Conservation (phyloP, 2,113 vertebrate genomes). For the Macquaria australasica region DNA sequence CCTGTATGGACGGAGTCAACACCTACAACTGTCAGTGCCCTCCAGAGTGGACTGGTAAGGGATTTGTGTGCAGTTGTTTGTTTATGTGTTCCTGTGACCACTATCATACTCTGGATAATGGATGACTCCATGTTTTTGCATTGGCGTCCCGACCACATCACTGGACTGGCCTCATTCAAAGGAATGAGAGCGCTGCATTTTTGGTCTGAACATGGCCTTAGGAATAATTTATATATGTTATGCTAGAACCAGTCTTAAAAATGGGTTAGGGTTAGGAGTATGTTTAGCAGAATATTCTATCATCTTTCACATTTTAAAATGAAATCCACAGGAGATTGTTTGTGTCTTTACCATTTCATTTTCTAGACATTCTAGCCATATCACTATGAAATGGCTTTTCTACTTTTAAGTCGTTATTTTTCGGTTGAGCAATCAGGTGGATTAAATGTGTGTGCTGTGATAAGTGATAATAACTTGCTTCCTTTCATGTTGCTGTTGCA, state of each 20-base stretch:
- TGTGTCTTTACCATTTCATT: not conserved
- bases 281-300: not conserved
- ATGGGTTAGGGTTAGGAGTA: too few relatives aligned
- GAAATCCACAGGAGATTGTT: not conserved
- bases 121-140: not conserved
- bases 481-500: not conserved
- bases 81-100: not conserved
- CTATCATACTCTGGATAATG: not conserved
- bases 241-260: not conserved
- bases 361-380: not conserved
- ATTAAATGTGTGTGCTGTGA: not conserved
- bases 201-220: not conserved
- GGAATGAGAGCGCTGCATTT: not conserved
- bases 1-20: slow-evolving; percentile 96
- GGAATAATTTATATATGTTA: not conserved
- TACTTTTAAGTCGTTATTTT: not conserved
- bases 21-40: slow-evolving; percentile 98
- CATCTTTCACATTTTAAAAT: not conserved
- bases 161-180: not conserved
- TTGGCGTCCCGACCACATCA: not conserved
- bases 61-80: not conserved
- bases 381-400: not conserved
- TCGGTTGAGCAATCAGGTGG: not conserved
- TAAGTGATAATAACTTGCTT: not conserved
- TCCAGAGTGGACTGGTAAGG: slow-evolving; percentile 95